Percentiles rank a stretch among this genome's conserved stretches.
These are phyloP conservation scores for Dufourea novaeangliae DNA, from an alignment of 1,140 invertebrate genomes.

Conservation along the genomic window DNA sequence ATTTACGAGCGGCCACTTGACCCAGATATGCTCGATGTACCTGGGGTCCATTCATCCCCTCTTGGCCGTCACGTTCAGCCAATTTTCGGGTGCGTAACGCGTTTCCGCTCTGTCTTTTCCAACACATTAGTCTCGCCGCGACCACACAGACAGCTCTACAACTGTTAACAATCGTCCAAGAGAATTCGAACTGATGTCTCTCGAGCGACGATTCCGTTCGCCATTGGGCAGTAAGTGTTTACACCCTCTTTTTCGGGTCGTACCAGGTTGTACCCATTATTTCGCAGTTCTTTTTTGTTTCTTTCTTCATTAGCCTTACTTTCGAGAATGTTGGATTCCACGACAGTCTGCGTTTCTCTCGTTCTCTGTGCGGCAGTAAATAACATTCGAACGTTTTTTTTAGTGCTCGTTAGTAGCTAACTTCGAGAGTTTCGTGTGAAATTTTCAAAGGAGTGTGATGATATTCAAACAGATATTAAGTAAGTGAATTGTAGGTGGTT, in stretches of 20 bases:
- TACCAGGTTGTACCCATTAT: too few species aligned
- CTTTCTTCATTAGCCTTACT: too few species aligned
- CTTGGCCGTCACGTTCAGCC: conserved; percentile 29
- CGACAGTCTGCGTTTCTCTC: too few species aligned
- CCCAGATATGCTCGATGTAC: conserved; percentile 68
- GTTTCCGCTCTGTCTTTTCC: conserved; percentile 55
- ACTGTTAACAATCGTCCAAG: conserved; percentile 50
- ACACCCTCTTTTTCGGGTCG: too few species aligned
- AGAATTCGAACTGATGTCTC: conserved; percentile 16
- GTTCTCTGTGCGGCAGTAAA: too few species aligned
- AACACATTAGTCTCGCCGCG: conserved; percentile 57
- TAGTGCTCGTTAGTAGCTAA: too few species aligned
- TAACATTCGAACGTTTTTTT: too few species aligned
- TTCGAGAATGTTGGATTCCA: too few species aligned
- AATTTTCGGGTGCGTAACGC: conserved; percentile 58
- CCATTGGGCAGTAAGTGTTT: background rate
- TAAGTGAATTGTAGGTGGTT: background rate
- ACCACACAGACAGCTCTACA: background rate
- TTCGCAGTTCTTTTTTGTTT: too few species aligned
- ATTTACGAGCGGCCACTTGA: conserved; percentile 69
- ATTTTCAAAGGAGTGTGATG: too few species aligned
- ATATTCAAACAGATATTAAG: background rate
- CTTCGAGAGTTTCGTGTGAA: too few species aligned
- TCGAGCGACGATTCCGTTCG: conserved; percentile 21
- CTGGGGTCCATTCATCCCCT: conserved; percentile 34